phyloP scores from a whole-genome alignment of 1,140 invertebrate genomes.

The Drosophila eugracilis region DNA sequence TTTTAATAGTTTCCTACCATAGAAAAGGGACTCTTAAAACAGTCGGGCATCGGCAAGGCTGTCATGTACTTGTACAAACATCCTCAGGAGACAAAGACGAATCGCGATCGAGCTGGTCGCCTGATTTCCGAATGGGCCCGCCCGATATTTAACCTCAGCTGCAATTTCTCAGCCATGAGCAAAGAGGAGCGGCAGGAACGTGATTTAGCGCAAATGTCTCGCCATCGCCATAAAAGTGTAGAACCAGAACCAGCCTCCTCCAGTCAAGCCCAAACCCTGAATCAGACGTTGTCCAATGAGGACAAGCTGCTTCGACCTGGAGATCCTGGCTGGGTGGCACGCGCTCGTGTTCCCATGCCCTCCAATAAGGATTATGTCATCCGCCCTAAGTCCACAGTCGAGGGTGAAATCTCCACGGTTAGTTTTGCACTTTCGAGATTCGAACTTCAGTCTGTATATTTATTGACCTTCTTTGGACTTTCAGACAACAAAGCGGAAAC shows the following conservation, averaged over 20 bases:
- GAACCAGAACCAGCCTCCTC: constrained; percentile 73
- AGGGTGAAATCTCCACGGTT: constrained; percentile 93
- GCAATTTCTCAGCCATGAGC: constrained; percentile 96
- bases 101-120: constrained; percentile 95
- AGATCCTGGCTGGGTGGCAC: constrained; percentile 96
- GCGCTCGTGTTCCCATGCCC: constrained; percentile 97
- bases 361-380: constrained; percentile 99
- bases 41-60: constrained; percentile 98
- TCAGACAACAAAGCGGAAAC: constrained; percentile 92
- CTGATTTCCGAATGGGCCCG: constrained; percentile 98
- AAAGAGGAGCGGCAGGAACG: constrained; percentile 95
- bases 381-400: constrained; percentile 95
- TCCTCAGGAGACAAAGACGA: constrained; percentile 97
- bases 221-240: constrained; percentile 87
- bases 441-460: too few relatives aligned
- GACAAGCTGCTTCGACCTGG: constrained; percentile 91
- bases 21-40: constrained; percentile 95
- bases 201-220: constrained; percentile 95
- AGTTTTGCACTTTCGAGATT: too few relatives aligned
- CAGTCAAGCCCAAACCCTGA: constrained; percentile 87
- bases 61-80: constrained; percentile 99
- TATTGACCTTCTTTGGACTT: constrained; percentile 27
- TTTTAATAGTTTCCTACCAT: constrained; percentile 93
- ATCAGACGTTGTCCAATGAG: constrained; percentile 84
- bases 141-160: constrained; percentile 98